Evolutionary conservation across 2,113 vertebrate species (phyloP).

Genomic region (Istiophorus platypterus): DNA sequence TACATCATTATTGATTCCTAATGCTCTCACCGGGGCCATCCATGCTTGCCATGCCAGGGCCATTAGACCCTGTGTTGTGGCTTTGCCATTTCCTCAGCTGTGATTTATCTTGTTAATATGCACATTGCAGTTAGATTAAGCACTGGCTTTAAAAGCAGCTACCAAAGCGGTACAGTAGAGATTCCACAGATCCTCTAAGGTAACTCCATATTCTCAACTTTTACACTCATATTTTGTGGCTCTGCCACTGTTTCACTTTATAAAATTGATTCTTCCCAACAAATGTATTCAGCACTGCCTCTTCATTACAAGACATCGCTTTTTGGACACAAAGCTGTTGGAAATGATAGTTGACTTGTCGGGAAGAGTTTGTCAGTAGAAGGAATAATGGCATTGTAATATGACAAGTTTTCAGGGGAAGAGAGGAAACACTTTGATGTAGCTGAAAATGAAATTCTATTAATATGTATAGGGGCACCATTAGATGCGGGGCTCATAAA

Average conservation of each 20-base stretch:
- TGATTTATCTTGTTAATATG: conserved; percentile 77
- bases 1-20: conserved; percentile 79
- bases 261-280: conserved; percentile 59
- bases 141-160: conserved; percentile 35
- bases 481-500: conserved; percentile 75
- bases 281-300: conserved; percentile 67
- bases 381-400: conserved; percentile 76
- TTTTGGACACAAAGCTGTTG: conserved; percentile 72
- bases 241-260: conserved; percentile 63
- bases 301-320: conserved; percentile 65
- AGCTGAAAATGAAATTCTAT: conserved; percentile 74
- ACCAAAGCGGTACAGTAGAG: conserved; percentile 15
- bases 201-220: conserved; percentile 46
- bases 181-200: conserved; percentile 22
- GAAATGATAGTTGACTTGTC: conserved; percentile 75
- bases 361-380: conserved; percentile 67
- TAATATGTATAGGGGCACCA: conserved; percentile 78
- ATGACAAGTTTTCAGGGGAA: conserved; percentile 71
- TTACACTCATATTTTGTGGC: conserved; percentile 49
- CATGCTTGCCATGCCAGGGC: conserved; percentile 52
- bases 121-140: conserved; percentile 45
- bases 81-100: conserved; percentile 63
- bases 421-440: conserved; percentile 78
- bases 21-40: conserved; percentile 49
- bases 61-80: conserved; percentile 54